These are phyloP conservation scores for Drosophila baimaii DNA, from an alignment of 1,140 invertebrate species.

Conservation along the genomic window DNA sequence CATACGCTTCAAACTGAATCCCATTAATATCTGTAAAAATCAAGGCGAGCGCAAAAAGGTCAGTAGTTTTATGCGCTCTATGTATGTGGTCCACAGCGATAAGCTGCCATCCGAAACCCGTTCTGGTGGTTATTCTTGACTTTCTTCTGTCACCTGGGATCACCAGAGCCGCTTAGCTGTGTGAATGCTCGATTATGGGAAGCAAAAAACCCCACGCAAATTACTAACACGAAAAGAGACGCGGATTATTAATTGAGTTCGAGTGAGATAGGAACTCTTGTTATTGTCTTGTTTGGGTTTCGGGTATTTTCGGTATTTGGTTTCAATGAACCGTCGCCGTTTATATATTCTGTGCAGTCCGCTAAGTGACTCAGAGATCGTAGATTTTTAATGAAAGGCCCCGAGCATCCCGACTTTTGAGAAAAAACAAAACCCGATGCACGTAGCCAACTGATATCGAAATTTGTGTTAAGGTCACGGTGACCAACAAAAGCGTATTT, in stretches of 20 bases:
- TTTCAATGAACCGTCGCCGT: conserved; percentile 47
- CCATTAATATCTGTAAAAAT: conserved; percentile 21
- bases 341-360: conserved; percentile 25
- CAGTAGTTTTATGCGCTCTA: conserved; percentile 18
- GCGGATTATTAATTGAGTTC: conserved; percentile 55
- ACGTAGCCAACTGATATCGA: conserved; percentile 59
- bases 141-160: conserved; percentile 61
- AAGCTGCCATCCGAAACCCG: conserved; percentile 46
- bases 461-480: conserved; percentile 82
- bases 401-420: conserved; percentile 9
- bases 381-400: conserved; percentile 48
- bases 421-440: conserved; percentile 52
- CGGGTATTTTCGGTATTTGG: conserved; percentile 29
- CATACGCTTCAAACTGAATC: conserved; percentile 13
- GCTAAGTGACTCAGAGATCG: conserved; percentile 26
- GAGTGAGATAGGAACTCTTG: conserved; percentile 30
- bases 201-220: conserved; percentile 69
- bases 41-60: conserved; percentile 27
- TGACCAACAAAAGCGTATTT: conserved; percentile 68
- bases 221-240: conserved; percentile 36
- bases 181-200: conserved; percentile 70
- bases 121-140: conserved; percentile 68
- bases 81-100: not conserved
- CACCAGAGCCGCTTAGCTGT: conserved; percentile 45
- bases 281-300: conserved; percentile 26